These are phyloP conservation scores for Piaya cayana DNA, from an alignment of 2,113 vertebrate genomes.

Conservation along the genomic window DNA sequence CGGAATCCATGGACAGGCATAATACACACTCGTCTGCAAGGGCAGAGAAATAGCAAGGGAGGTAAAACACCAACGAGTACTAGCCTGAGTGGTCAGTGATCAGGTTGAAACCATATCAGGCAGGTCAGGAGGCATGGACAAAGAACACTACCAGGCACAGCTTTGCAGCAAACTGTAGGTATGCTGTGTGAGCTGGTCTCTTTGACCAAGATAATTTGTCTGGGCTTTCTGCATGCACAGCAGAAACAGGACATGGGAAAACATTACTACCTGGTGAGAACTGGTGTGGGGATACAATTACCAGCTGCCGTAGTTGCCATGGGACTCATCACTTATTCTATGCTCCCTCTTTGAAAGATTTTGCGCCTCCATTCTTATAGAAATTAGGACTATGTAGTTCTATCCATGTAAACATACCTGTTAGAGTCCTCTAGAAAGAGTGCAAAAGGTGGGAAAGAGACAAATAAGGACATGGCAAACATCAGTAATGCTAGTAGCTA, in stretches of 20 bases:
- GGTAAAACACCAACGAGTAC: not conserved
- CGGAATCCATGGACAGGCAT: not conserved
- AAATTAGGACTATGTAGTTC: not conserved
- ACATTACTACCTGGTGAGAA: not conserved
- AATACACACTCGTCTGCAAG: not conserved
- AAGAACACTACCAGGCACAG: not conserved
- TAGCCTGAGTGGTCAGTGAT: not conserved
- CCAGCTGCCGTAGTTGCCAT: not conserved
- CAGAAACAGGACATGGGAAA: fast-evolving
- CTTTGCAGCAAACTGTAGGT: not conserved
- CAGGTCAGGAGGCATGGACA: not conserved
- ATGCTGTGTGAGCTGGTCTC: not conserved
- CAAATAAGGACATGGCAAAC: not conserved
- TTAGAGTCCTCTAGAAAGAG: not conserved
- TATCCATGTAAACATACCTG: not conserved
- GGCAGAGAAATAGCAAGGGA: not conserved
- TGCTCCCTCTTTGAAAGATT: not conserved
- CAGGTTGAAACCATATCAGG: not conserved
- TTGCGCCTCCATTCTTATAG: not conserved
- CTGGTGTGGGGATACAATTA: not conserved
- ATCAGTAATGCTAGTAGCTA: not conserved
- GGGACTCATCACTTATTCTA: not conserved
- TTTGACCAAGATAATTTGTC: not conserved
- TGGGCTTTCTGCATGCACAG: not conserved
- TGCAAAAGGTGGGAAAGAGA: not conserved